Evolutionary conservation across 2,797 vertebrate genomes (phyloP).

Genomic region (Hydrocynus forskahlii): DNA sequence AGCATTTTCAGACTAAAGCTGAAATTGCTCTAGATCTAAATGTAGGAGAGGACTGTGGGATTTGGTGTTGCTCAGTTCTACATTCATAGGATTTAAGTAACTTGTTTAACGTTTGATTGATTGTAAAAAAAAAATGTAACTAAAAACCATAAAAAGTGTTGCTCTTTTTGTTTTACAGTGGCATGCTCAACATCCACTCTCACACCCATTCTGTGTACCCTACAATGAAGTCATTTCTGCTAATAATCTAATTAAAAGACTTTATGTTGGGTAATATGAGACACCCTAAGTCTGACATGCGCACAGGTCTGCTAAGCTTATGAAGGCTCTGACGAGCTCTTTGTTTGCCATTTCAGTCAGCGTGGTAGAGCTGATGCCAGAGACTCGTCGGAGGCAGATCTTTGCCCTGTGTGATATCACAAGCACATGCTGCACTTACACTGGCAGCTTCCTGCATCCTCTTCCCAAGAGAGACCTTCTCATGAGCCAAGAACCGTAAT

Average conservation of each 20-base stretch:
- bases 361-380: conserved; percentile 28
- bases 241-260: conserved; percentile 71
- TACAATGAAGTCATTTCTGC: conserved; percentile 71
- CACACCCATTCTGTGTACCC: conserved; percentile 52
- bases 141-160: not conserved
- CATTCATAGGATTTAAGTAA: not conserved
- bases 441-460: conserved; percentile 25
- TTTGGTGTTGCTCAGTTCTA: not conserved
- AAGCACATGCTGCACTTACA: conserved; percentile 42
- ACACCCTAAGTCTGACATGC: conserved; percentile 6
- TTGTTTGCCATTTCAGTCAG: conserved; percentile 35
- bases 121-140: not conserved
- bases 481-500: not conserved
- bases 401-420: conserved; percentile 42
- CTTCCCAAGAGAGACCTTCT: conserved; percentile 2
- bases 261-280: not conserved
- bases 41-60: not conserved
- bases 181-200: conserved; percentile 59
- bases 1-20: conserved; percentile 1
- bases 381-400: conserved; percentile 34
- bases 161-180: conserved; percentile 56
- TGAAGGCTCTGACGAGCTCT: conserved; percentile 35
- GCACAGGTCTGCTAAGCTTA: conserved; percentile 26
- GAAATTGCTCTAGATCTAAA: not conserved
- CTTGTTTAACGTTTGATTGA: conserved; percentile 8